phyloP scores from a whole-genome alignment of 2,797 vertebrate genomes.

The Macropodus opercularis region DNA sequence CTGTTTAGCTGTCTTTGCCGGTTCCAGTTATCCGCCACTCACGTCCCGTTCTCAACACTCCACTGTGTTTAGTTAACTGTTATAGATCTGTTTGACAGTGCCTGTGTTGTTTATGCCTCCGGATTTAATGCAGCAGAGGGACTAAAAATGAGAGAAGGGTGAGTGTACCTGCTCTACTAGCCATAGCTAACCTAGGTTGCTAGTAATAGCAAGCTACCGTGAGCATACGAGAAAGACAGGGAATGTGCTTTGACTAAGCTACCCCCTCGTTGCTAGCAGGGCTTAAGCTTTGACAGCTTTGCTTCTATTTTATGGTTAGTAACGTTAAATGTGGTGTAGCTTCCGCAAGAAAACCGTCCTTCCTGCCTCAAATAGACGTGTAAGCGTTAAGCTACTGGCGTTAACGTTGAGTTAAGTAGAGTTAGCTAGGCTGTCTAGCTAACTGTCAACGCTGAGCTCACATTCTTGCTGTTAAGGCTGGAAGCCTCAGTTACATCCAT shows the following conservation, averaged over 20 bases:
- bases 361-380: neutral
- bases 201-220: constrained; percentile 17
- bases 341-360: neutral
- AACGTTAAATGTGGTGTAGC: neutral
- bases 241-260: constrained; percentile 5
- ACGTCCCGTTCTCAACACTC: neutral
- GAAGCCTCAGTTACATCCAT: neutral
- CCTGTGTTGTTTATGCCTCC: neutral
- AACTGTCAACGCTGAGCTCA: neutral
- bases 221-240: constrained; percentile 6
- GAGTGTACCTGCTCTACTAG: constrained; percentile 52
- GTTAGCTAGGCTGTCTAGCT: constrained; percentile 12
- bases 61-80: neutral
- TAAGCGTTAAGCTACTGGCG: neutral
- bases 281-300: neutral
- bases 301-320: neutral
- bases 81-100: constrained; percentile 29
- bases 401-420: neutral
- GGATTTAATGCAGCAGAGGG: constrained; percentile 25
- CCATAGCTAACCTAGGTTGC: constrained; percentile 22
- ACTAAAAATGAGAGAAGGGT: constrained; percentile 74
- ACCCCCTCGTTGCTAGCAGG: constrained; percentile 8
- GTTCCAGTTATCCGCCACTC: constrained; percentile 30
- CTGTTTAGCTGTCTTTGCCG: constrained; percentile 53
- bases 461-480: neutral